Conservation (phyloP, 2,797 vertebrate genomes). For the Megaceryle alcyon region DNA sequence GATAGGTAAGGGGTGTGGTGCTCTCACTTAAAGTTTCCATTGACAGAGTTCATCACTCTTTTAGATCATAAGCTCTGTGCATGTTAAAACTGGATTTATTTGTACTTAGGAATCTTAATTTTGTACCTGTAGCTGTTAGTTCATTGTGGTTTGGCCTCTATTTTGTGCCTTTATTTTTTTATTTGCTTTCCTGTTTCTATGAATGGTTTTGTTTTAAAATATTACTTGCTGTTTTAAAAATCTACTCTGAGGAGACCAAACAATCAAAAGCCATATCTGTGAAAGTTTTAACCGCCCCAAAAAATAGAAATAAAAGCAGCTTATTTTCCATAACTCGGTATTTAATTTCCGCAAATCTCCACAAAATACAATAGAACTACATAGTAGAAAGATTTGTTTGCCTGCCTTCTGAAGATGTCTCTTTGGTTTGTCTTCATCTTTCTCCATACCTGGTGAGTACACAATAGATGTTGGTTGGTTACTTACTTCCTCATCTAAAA, state of each 20-base stretch:
- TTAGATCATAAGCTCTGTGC: not conserved
- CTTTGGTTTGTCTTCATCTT: not conserved
- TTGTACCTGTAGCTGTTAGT: not conserved
- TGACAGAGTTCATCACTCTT: not conserved
- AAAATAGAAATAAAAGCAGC: not conserved
- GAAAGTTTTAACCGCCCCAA: not conserved
- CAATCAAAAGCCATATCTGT: not conserved
- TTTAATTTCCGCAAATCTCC: not conserved
- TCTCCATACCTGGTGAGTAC: not conserved
- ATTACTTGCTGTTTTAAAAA: not conserved
- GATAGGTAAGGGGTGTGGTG: not conserved
- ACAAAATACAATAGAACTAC: not conserved
- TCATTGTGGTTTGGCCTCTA: not conserved
- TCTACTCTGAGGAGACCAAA: not conserved
- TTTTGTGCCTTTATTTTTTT: not conserved
- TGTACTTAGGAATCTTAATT: not conserved
- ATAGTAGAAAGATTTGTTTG: not conserved
- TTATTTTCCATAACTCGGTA: not conserved
- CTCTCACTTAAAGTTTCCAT: not conserved
- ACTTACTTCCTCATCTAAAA: not conserved
- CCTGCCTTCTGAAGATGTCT: not conserved
- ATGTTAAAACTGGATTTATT: not conserved
- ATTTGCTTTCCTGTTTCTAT: not conserved
- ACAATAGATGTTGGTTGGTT: not conserved
- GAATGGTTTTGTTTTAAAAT: not conserved